Evolutionary conservation across 2,113 vertebrate species (phyloP), one percentile per base, ranked within the genome.

Genomic region (Pteropus alecto): DNA sequence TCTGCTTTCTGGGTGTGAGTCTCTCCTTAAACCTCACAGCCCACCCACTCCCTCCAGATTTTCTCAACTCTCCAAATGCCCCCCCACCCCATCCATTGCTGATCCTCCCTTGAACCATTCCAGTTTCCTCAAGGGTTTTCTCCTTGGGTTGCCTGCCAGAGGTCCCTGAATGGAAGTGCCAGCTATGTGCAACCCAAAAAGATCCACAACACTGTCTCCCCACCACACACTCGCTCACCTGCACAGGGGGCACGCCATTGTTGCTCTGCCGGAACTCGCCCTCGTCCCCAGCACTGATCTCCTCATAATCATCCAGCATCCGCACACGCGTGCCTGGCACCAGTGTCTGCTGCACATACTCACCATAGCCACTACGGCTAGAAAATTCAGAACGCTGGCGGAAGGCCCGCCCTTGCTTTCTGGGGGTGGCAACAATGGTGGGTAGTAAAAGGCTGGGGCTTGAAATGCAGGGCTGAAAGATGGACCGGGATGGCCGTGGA

Each of bases 231-330:
- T 3, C 2, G n/a, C 38, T 79, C 35, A 87, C 95, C 99, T 99
- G 99, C 22, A 99, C 99, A 0, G 99, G 99, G 0, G 99, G 99
- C 0, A 98, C 99, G 4, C 99, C 99, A 0, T 99, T 99, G 21
- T 99, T 99, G 98, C 99, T 99, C 98, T 99, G 99, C n/a, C 98
- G 98, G 94, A 99, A 99, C 30, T 99, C 99, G 1, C 99, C 99
- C 85, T 99, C 99, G 0, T 99, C 99, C 0, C 99, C 99, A 0
- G 98, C 97, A 87, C 98, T 99, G 98, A 99, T 99, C 97, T 99
- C 99, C 96, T 99, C 99, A 0, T 99, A 99, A 98, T 99, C 99
- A 97, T 99, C 99, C 92, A 99, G 98, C 99, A 99, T 99, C 70
- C 99, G 99, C 65, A 99, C 99, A n/a, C 97, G 89, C 99, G 99